Conservation (phyloP, 2,888 invertebrate species). For the Penaeus monodon region DNA sequence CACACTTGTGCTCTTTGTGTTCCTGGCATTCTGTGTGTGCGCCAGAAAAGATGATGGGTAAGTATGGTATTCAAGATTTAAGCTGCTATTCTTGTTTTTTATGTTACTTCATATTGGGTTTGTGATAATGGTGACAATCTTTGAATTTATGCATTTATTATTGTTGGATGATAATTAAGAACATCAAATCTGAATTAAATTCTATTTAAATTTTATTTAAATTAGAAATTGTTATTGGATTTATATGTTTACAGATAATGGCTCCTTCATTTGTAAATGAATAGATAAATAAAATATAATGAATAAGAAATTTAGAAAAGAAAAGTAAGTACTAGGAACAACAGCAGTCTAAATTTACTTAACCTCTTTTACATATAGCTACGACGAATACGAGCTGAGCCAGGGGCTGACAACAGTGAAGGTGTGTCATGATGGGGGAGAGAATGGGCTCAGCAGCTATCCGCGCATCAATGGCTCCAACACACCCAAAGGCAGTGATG, state of each 20-base stretch:
- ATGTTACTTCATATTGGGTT: not conserved
- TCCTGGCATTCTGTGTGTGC: slow-evolving; percentile 65
- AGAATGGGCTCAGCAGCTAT: slow-evolving; percentile 56
- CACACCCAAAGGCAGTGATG: slow-evolving; percentile 46
- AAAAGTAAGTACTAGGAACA: not conserved
- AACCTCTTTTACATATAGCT: slow-evolving; percentile 25
- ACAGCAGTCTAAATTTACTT: not conserved
- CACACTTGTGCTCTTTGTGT: slow-evolving; percentile 64
- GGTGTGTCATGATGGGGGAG: slow-evolving; percentile 64
- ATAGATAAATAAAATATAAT: no score
- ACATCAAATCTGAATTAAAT: no score
- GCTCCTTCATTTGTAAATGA: no score
- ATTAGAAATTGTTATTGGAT: no score
- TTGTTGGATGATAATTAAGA: not conserved
- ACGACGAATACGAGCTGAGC: slow-evolving; percentile 59
- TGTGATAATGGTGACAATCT: not conserved
- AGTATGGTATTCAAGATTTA: slow-evolving; percentile 4
- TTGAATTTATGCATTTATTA: not conserved
- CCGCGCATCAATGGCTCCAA: slow-evolving; percentile 58
- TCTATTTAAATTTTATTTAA: no score
- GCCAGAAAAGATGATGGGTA: slow-evolving; percentile 64
- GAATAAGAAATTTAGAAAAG: no score
- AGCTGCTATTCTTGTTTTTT: not conserved
- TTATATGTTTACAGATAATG: no score
- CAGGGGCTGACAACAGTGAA: slow-evolving; percentile 63